These are phyloP conservation scores for Sciurus carolinensis DNA, from an alignment of 2,797 vertebrate species.

Conservation along the genomic window DNA sequence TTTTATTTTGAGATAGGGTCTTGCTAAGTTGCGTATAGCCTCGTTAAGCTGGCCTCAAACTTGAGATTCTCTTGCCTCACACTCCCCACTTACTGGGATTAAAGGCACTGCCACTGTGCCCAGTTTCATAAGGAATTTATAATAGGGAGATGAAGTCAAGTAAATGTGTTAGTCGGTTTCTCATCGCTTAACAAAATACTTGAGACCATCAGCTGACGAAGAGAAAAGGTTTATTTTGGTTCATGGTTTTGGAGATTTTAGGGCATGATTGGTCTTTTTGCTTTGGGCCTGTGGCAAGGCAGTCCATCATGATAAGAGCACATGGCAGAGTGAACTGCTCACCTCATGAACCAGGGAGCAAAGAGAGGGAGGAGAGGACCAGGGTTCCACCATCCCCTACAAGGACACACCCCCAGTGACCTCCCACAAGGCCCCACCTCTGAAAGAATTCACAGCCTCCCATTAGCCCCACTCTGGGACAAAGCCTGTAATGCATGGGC, in stretches of 20 bases:
- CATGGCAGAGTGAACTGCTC: background rate
- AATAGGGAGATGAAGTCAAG: constrained; percentile 8
- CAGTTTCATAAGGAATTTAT: background rate
- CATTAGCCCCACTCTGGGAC: background rate
- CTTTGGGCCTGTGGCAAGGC: background rate
- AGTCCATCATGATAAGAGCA: background rate
- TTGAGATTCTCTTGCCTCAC: too few relatives aligned
- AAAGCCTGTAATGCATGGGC: background rate
- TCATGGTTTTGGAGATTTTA: background rate
- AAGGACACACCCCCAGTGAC: background rate
- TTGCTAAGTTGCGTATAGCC: too few relatives aligned
- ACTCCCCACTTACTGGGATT: too few relatives aligned
- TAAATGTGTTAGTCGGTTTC: background rate
- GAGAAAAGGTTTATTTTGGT: background rate
- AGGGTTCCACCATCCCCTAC: background rate
- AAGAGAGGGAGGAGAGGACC: background rate
- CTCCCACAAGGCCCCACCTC: too few relatives aligned
- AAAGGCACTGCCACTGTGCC: too few relatives aligned
- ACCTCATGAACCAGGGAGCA: background rate
- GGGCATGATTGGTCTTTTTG: background rate
- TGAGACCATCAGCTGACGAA: background rate
- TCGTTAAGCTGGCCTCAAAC: too few relatives aligned
- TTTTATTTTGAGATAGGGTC: too few relatives aligned
- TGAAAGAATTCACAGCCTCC: background rate
- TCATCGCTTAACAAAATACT: background rate